These are phyloP conservation scores for Gryllus longicercus DNA, from an alignment of 2,888 invertebrate species.

Conservation along the genomic window DNA sequence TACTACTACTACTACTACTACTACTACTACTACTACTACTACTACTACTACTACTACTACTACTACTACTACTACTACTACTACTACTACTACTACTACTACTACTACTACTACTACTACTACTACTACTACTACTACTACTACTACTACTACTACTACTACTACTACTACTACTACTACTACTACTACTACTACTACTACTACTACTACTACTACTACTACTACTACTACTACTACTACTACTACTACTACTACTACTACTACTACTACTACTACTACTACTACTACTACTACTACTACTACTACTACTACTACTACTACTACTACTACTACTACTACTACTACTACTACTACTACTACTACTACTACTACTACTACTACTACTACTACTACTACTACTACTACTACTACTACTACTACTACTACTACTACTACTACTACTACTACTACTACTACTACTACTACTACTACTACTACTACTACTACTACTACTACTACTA, in stretches of 20 bases:
- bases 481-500: constrained; percentile 17
- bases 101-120: constrained; percentile 17
- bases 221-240: constrained; percentile 17
- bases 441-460: constrained; percentile 17
- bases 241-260: constrained; percentile 17
- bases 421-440: constrained; percentile 17
- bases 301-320: constrained; percentile 17
- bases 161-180: constrained; percentile 17
- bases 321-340: constrained; percentile 17
- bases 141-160: constrained; percentile 17
- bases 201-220: constrained; percentile 17
- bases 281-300: constrained; percentile 17
- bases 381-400: constrained; percentile 17
- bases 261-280: constrained; percentile 17
- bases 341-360: constrained; percentile 17
- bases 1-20: constrained; percentile 17
- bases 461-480: constrained; percentile 17
- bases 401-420: constrained; percentile 17
- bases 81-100: constrained; percentile 17
- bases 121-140: constrained; percentile 17
- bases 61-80: constrained; percentile 17
- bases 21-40: constrained; percentile 17
- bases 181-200: constrained; percentile 17
- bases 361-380: constrained; percentile 17
- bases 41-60: constrained; percentile 17